A percentile compares a stretch with the other conserved stretches of the same genome.
These are phyloP conservation scores for Paelopatides confundens DNA, from an alignment of 53 echinoderm and acorn worm genomes.

Conservation along the genomic window DNA sequence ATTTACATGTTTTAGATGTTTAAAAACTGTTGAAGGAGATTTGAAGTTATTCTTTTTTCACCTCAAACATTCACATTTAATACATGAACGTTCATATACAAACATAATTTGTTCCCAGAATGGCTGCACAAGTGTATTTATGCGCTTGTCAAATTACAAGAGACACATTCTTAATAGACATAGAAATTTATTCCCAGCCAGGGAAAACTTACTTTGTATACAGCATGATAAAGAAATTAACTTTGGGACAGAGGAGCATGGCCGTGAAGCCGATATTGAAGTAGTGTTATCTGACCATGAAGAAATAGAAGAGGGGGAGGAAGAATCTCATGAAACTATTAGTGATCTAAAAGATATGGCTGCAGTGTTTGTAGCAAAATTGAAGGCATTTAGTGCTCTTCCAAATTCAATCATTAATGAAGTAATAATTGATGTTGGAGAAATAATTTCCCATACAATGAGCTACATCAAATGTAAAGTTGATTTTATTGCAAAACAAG, in stretches of 20 bases:
- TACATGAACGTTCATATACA: slow-evolving; percentile 8
- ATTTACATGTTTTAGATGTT: slow-evolving; percentile 7
- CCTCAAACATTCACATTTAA: slow-evolving; percentile 17
- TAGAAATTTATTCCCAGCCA: not conserved
- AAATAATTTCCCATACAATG: not conserved
- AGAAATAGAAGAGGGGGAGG: not conserved
- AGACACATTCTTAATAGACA: not conserved
- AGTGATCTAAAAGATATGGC: not conserved
- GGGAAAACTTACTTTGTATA: not conserved
- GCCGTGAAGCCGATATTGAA: not conserved
- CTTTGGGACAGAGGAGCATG: not conserved
- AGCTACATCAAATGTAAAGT: not conserved
- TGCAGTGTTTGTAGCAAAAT: slow-evolving; percentile 19
- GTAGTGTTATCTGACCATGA: not conserved
- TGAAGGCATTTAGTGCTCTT: not conserved
- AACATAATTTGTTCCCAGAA: slow-evolving; percentile 1
- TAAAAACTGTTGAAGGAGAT: not conserved
- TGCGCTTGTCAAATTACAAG: slow-evolving; percentile 12
- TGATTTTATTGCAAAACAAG: not conserved
- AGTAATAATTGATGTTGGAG: not conserved
- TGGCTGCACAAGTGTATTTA: not conserved
- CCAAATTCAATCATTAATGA: not conserved
- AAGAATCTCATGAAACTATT: not conserved
- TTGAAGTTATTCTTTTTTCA: slow-evolving; percentile 7
- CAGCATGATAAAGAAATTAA: no score